phyloP scores from a whole-genome alignment of 2,113 vertebrate genomes.

The Engraulis encrasicolus region DNA sequence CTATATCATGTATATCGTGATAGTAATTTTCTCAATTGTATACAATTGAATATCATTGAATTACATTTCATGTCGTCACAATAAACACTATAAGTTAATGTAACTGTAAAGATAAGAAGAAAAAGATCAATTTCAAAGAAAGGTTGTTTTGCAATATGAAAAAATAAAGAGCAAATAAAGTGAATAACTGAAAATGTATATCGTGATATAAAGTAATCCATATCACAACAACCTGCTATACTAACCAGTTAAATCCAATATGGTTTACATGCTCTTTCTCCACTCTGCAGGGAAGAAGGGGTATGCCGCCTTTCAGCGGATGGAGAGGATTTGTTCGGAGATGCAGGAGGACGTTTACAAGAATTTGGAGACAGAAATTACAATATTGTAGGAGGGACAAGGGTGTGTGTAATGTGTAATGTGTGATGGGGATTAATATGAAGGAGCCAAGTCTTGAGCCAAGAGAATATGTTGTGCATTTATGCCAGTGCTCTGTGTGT shows the following conservation, averaged over 20 bases:
- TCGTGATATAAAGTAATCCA: no score
- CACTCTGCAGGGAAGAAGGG: conserved; percentile 71
- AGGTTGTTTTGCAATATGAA: no score
- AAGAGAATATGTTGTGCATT: neutral
- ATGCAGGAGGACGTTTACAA: conserved; percentile 71
- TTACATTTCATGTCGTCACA: no score
- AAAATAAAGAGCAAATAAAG: no score
- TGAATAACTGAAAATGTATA: no score
- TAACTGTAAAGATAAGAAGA: no score
- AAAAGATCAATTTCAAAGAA: no score
- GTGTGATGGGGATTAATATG: conserved; percentile 4
- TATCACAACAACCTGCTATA: neutral
- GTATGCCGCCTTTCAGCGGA: conserved; percentile 70
- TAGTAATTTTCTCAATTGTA: no score
- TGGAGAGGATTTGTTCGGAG: conserved; percentile 72
- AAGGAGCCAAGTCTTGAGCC: neutral
- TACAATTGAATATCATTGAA: no score
- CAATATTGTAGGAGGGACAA: conserved; percentile 67
- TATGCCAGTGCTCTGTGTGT: neutral
- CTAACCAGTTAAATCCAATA: neutral
- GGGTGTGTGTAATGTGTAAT: no score
- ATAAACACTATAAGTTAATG: no score
- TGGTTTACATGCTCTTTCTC: neutral
- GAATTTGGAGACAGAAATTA: conserved; percentile 77
- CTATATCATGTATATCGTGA: no score